These are phyloP conservation scores for Harpegnathos saltator DNA, from an alignment of 1,140 invertebrate genomes.

Conservation along the genomic window DNA sequence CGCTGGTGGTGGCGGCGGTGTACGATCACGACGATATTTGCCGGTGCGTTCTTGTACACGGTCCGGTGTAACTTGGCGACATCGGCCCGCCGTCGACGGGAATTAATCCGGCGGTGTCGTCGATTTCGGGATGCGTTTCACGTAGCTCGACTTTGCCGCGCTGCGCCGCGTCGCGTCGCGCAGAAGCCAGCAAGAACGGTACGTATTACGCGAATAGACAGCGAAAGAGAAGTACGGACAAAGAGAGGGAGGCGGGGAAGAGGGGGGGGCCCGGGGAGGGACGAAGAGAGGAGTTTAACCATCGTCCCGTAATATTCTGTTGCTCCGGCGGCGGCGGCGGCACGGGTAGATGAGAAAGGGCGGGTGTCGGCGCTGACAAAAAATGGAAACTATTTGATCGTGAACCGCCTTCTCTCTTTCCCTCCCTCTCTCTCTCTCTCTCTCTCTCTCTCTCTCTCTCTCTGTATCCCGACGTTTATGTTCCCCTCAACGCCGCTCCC, in stretches of 20 bases:
- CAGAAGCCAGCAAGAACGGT: constrained; percentile 53
- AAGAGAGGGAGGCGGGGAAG: neutral
- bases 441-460: neutral
- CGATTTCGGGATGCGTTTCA: constrained; percentile 57
- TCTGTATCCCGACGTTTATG: constrained; percentile 34
- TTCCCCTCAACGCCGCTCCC: constrained; percentile 29
- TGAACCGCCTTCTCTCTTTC: constrained; percentile 72
- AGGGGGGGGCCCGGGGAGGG: neutral
- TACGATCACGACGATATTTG: constrained; percentile 33
- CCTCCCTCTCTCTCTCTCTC: constrained; percentile 26
- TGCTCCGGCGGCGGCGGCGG: constrained; percentile 59
- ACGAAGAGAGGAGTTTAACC: constrained; percentile 71
- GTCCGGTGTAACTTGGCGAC: constrained; percentile 16
- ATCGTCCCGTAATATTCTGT: constrained; percentile 77
- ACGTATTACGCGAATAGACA: constrained; percentile 65
- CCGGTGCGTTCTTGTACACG: constrained; percentile 39
- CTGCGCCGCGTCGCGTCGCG: neutral
- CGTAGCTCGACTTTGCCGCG: constrained; percentile 51
- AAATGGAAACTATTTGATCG: constrained; percentile 81
- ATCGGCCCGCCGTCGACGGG: constrained; percentile 31
- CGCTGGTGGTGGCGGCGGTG: no score
- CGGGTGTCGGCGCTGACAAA: constrained; percentile 72
- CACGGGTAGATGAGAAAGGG: constrained; percentile 71
- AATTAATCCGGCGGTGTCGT: constrained; percentile 49
- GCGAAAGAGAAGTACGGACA: constrained; percentile 32